These are phyloP conservation scores for Apomyelois bistriatella DNA, from an alignment of 2,888 invertebrate species.

Conservation along the genomic window DNA sequence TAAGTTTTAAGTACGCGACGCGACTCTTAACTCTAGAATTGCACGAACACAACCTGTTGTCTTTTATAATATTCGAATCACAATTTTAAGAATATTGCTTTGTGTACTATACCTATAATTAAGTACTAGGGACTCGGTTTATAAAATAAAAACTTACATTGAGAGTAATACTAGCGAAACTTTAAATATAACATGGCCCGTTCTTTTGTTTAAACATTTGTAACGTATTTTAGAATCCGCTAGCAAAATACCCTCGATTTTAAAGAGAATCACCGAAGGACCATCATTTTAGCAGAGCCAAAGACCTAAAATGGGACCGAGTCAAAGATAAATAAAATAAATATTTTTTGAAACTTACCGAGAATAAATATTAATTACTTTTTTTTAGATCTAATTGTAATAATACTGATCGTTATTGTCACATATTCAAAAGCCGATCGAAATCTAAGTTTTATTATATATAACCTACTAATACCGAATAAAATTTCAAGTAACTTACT, in stretches of 20 bases:
- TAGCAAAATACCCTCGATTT: background rate
- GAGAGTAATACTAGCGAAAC: background rate
- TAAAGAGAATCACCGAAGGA: too few species aligned
- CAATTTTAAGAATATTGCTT: constrained; percentile 69
- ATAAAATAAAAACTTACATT: background rate
- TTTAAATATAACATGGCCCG: background rate
- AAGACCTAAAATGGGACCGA: background rate
- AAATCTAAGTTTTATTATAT: background rate
- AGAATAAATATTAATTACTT: constrained; percentile 2
- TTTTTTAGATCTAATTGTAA: constrained; percentile 9
- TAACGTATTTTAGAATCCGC: background rate
- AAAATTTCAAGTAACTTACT: background rate
- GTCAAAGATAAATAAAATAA: background rate
- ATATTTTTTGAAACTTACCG: background rate
- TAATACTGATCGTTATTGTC: constrained; percentile 11
- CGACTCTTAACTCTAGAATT: constrained; percentile 65
- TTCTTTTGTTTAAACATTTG: background rate
- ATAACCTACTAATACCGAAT: background rate
- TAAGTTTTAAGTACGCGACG: constrained; percentile 23
- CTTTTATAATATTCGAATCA: constrained; percentile 72
- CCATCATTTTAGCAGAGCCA: background rate
- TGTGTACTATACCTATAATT: constrained; percentile 22
- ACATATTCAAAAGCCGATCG: constrained; percentile 4
- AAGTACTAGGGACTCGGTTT: constrained; percentile 21
- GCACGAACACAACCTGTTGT: constrained; percentile 78